These are phyloP conservation scores for Luperina nickerlii DNA, from an alignment of 2,888 invertebrate species.

Conservation along the genomic window DNA sequence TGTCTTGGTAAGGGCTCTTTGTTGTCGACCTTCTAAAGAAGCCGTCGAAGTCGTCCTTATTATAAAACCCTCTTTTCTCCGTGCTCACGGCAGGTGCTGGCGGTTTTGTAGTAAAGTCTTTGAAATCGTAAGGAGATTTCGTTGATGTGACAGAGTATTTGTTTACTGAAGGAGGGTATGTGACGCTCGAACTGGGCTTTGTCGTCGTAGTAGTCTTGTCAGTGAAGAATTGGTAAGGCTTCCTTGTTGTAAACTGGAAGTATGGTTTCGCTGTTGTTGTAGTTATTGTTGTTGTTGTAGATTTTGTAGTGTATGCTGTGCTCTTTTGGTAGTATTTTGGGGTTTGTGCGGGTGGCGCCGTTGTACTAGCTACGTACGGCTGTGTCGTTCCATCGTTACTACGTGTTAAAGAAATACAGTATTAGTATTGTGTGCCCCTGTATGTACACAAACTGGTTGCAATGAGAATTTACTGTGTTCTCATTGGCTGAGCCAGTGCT, in stretches of 20 bases:
- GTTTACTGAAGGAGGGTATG: constrained; percentile 79
- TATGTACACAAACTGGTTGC: constrained; percentile 79
- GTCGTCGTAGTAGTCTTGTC: constrained; percentile 73
- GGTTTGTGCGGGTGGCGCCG: constrained; percentile 74
- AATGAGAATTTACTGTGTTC: constrained; percentile 78
- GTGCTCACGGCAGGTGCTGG: constrained; percentile 71
- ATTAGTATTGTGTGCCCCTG: constrained; percentile 77
- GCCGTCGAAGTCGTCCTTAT: constrained; percentile 81
- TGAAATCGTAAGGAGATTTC: constrained; percentile 90
- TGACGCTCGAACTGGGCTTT: constrained; percentile 67
- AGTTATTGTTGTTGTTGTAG: constrained; percentile 43
- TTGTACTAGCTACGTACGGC: constrained; percentile 84
- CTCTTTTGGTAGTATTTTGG: constrained; percentile 73
- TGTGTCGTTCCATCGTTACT: constrained; percentile 87
- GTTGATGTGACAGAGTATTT: constrained; percentile 88
- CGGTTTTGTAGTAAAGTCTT: constrained; percentile 85
- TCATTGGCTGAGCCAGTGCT: constrained; percentile 75
- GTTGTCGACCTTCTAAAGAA: constrained; percentile 88
- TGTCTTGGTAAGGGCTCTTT: constrained; percentile 86
- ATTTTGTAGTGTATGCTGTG: constrained; percentile 67
- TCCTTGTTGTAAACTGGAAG: constrained; percentile 77
- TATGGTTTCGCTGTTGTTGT: constrained; percentile 73
- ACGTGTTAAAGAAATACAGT: constrained; percentile 70
- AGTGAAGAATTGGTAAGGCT: constrained; percentile 73
- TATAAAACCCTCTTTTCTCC: constrained; percentile 82